phyloP scores from a whole-genome alignment of 2,888 invertebrate species.

The Sepiola atlantica region DNA sequence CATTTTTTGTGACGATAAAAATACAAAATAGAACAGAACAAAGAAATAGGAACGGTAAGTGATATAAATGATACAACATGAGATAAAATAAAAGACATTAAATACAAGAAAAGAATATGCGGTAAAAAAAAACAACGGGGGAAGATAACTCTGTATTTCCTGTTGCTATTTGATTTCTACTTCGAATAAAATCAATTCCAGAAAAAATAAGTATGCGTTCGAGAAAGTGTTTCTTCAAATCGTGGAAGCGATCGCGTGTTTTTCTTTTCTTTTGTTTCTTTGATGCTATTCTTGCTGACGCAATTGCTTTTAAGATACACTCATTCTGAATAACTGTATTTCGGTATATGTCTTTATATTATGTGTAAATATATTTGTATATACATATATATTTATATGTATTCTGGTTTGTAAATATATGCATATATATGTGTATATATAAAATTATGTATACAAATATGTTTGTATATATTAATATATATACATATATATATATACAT shows the following conservation, averaged over 20 bases:
- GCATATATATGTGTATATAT: too few species aligned
- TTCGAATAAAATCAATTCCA: neutral
- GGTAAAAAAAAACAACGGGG: neutral
- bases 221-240: neutral
- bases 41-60: neutral
- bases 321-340: neutral
- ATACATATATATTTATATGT: too few species aligned
- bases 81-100: neutral
- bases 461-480: too few species aligned
- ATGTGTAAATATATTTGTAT: neutral
- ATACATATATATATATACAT: too few species aligned
- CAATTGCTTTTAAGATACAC: neutral
- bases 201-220: neutral
- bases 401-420: too few species aligned
- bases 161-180: neutral
- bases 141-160: neutral
- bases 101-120: neutral
- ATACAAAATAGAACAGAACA: neutral
- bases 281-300: neutral
- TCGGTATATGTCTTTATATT: neutral
- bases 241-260: neutral
- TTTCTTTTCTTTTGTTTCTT: neutral
- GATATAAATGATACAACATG: too few species aligned
- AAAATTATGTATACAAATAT: too few species aligned
- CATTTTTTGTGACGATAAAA: neutral